Evolutionary conservation across 2,888 invertebrate genomes (phyloP).

Genomic region (Latrodectus elegans): DNA sequence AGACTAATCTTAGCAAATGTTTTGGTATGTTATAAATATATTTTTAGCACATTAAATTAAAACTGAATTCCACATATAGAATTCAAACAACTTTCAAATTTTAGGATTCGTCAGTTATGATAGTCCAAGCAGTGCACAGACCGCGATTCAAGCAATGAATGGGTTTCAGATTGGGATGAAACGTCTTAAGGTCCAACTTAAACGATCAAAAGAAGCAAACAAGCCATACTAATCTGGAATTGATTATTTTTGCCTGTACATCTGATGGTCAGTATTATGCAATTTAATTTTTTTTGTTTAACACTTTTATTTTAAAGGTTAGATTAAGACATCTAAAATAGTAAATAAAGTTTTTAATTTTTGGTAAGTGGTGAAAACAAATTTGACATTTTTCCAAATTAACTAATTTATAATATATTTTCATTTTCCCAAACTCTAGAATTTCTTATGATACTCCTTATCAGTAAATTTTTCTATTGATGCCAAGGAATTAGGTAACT

Average conservation of each 20-base stretch:
- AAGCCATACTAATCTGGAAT: constrained; percentile 84
- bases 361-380: no score
- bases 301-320: background rate
- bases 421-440: no score
- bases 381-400: no score
- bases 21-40: constrained; percentile 84
- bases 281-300: background rate
- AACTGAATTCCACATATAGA: background rate
- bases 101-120: constrained; percentile 93
- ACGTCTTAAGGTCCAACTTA: constrained; percentile 97
- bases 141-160: constrained; percentile 97
- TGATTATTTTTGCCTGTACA: constrained; percentile 49
- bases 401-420: no score
- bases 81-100: constrained; percentile 2
- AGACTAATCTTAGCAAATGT: constrained; percentile 99
- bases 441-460: no score
- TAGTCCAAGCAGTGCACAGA: constrained; percentile 92
- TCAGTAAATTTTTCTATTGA: no score
- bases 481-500: no score
- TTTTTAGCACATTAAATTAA: background rate
- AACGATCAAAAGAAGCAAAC: constrained; percentile 93
- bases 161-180: constrained; percentile 98
- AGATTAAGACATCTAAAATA: no score
- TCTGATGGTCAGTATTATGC: constrained; percentile 60
- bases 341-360: no score